A percentile compares a stretch with the other conserved stretches of the same genome.
These are phyloP conservation scores for Hepsetus odoe DNA, from an alignment of 2,113 vertebrate genomes.

Conservation along the genomic window DNA sequence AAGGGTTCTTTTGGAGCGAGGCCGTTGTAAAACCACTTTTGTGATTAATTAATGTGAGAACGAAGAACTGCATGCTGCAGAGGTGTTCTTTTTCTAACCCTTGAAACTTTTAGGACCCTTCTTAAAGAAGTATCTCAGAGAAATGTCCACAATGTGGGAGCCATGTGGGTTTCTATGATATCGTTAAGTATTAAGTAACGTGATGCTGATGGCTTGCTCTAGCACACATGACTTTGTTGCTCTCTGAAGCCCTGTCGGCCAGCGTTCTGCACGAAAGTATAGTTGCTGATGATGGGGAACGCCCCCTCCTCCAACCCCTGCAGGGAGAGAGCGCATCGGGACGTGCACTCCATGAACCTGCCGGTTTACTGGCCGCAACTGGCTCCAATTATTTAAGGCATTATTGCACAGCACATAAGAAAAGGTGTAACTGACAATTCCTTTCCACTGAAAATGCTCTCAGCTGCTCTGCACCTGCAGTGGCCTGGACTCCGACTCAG, in stretches of 20 bases:
- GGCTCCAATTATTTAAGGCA: constrained; percentile 53
- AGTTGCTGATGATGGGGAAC: neutral
- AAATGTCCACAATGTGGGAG: neutral
- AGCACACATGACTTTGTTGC: neutral
- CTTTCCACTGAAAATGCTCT: constrained; percentile 56
- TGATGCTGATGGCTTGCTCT: neutral
- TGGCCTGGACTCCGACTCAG: neutral
- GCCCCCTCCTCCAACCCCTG: constrained; percentile 39
- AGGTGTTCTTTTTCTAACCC: neutral
- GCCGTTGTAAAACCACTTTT: no score
- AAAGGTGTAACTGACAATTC: constrained; percentile 51
- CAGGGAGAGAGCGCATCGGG: constrained; percentile 40
- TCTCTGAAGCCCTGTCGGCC: neutral
- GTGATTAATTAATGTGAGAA: no score
- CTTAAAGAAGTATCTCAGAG: neutral
- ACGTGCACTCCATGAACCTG: constrained; percentile 38
- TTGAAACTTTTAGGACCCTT: neutral
- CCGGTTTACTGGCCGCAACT: constrained; percentile 57
- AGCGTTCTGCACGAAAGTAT: neutral
- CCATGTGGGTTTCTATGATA: neutral
- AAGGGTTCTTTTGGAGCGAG: no score
- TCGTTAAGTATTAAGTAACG: neutral
- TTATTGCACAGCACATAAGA: constrained; percentile 45
- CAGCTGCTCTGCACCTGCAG: constrained; percentile 71
- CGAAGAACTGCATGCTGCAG: neutral